Percentiles rank a stretch among this genome's conserved stretches.
Evolutionary conservation across 2,888 invertebrate species (phyloP).

Genomic region (Scelioninae gen. 2): DNA sequence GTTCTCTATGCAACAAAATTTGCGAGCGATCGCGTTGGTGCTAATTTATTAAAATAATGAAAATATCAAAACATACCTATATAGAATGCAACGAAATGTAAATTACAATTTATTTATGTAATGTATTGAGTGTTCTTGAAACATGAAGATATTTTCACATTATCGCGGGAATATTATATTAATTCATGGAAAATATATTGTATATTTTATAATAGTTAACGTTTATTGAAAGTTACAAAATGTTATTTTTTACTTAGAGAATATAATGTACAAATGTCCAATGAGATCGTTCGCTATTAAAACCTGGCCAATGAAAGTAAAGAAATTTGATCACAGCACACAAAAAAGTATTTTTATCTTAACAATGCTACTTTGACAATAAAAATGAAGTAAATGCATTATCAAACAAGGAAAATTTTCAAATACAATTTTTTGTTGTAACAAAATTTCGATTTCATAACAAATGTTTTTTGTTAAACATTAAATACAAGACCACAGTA

Average conservation of each 20-base stretch:
- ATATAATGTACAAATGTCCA: constrained; percentile 25
- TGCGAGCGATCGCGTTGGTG: constrained; percentile 54
- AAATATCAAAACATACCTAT: constrained; percentile 4
- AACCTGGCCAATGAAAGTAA: constrained; percentile 48
- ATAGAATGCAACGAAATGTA: constrained; percentile 41
- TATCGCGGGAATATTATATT: background rate
- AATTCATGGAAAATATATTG: background rate
- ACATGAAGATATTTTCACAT: background rate
- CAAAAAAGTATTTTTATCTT: constrained; percentile 28
- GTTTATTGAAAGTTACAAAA: background rate
- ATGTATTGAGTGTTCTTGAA: background rate
- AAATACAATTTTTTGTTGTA: constrained; percentile 10
- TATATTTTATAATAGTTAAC: constrained; percentile 2
- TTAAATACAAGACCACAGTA: constrained; percentile 38
- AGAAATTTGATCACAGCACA: constrained; percentile 10
- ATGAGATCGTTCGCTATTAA: constrained; percentile 46
- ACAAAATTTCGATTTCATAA: constrained; percentile 2
- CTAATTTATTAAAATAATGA: constrained; percentile 31
- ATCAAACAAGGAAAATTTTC: background rate
- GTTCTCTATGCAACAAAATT: constrained; percentile 57
- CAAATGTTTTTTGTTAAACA: constrained; percentile 19
- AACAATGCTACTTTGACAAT: constrained; percentile 49
- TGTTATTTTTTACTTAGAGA: constrained; percentile 16
- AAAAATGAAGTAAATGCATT: constrained; percentile 20
- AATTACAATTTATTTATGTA: constrained; percentile 17